These are phyloP conservation scores for Lindbergichthys nudifrons DNA, from an alignment of 2,797 vertebrate genomes.

Conservation along the genomic window DNA sequence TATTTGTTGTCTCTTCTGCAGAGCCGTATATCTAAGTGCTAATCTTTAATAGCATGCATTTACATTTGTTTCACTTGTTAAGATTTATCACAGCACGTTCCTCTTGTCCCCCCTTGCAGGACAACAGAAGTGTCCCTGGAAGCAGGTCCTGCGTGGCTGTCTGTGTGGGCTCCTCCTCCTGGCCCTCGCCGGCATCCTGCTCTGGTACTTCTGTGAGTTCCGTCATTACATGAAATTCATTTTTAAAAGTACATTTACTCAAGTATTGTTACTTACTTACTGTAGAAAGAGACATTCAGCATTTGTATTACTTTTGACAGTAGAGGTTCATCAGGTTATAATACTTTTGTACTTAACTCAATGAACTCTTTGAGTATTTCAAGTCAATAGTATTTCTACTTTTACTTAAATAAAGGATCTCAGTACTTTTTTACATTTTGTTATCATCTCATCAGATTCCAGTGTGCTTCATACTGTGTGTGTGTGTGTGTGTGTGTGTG, in stretches of 20 bases:
- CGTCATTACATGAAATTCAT: neutral
- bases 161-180: constrained; percentile 56
- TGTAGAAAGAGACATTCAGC: no score
- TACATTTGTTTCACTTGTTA: neutral
- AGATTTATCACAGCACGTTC: neutral
- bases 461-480: neutral
- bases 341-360: no score
- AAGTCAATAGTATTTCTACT: no score
- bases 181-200: constrained; percentile 68
- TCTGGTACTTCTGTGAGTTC: constrained; percentile 92
- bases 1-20: no score
- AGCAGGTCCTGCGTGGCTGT: constrained; percentile 49
- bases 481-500: constrained; percentile 20
- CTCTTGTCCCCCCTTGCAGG: constrained; percentile 66
- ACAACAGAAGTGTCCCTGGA: constrained; percentile 60
- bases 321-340: no score
- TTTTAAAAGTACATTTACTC: no score
- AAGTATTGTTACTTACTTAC: no score
- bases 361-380: no score
- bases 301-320: no score
- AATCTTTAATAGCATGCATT: neutral
- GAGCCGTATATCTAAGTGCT: neutral
- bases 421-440: no score
- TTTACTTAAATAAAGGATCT: no score
- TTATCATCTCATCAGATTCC: neutral